Conservation (phyloP, 2,113 vertebrate genomes). For the Rhinolophus sinicus region DNA sequence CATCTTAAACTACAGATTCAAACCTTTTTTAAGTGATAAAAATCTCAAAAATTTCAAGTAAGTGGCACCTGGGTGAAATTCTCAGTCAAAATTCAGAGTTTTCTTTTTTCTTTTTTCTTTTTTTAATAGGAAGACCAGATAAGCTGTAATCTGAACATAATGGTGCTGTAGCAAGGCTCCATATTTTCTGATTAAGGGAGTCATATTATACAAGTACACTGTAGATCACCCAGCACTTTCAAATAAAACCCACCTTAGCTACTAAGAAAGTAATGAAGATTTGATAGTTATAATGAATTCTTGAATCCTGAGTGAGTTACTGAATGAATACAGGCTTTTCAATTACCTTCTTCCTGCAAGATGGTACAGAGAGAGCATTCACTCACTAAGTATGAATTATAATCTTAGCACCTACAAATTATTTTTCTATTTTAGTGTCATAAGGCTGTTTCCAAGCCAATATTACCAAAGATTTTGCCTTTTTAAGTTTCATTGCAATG, state of each 20-base stretch:
- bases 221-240: conserved; percentile 53
- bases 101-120: neutral
- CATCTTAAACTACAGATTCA: neutral
- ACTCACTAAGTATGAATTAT: conserved; percentile 46
- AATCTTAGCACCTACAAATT: conserved; percentile 32
- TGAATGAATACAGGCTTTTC: conserved; percentile 57
- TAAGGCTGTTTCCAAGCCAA: conserved; percentile 14
- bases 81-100: neutral
- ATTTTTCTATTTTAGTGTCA: conserved; percentile 51
- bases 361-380: neutral
- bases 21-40: neutral
- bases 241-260: conserved; percentile 63
- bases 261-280: conserved; percentile 65
- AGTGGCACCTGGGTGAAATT: neutral
- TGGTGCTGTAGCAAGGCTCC: neutral
- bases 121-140: neutral
- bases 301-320: conserved; percentile 63
- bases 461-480: neutral
- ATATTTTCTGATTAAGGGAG: conserved; percentile 54
- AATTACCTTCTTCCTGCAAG: conserved; percentile 56
- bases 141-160: conserved; percentile 53
- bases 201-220: conserved; percentile 36
- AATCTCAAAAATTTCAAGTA: neutral
- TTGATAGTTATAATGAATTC: conserved; percentile 71
- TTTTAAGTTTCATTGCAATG: neutral